Percentiles rank a stretch among this genome's conserved stretches.
Conservation (phyloP, 2,113 vertebrate species). For the Macquaria australasica region DNA sequence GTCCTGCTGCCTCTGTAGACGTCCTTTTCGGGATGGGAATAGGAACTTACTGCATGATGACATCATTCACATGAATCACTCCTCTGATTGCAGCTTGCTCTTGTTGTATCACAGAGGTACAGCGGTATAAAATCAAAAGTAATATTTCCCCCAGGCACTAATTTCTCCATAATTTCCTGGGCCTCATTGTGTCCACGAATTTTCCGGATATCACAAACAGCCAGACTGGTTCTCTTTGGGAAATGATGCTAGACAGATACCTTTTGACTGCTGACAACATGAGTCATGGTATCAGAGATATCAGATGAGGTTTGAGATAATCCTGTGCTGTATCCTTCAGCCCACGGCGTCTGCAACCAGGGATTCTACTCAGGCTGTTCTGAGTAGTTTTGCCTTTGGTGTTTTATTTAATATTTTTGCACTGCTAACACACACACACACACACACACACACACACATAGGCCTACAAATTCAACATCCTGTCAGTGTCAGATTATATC, state of each 20-base stretch:
- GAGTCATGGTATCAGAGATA: slow-evolving; percentile 63
- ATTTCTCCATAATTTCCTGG: slow-evolving; percentile 46
- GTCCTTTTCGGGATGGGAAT: slow-evolving; percentile 40
- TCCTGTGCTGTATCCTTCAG: slow-evolving; percentile 34
- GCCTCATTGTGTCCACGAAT: slow-evolving; percentile 31
- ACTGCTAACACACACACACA: not conserved
- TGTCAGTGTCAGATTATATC: not conserved
- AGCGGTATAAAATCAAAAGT: slow-evolving; percentile 12
- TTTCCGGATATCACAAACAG: slow-evolving; percentile 49
- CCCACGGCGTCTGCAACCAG: slow-evolving; percentile 26
- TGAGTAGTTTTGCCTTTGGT: slow-evolving; percentile 3
- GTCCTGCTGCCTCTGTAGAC: slow-evolving; percentile 15
- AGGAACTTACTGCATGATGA: slow-evolving; percentile 58
- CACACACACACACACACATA: not conserved
- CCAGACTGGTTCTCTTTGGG: slow-evolving; percentile 32
- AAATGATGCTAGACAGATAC: slow-evolving; percentile 52
- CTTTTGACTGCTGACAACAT: slow-evolving; percentile 66
- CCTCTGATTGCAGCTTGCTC: slow-evolving; percentile 15
- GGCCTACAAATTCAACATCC: not conserved
- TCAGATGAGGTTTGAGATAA: slow-evolving; percentile 62
- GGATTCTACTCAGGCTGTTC: not conserved
- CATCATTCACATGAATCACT: slow-evolving; percentile 67
- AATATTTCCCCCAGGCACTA: slow-evolving; percentile 30
- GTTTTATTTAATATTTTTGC: slow-evolving; percentile 4
- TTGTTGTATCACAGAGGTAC: slow-evolving; percentile 18